Evolutionary conservation across 2,888 invertebrate genomes (phyloP).

Genomic region (Mechanitis messenoides): DNA sequence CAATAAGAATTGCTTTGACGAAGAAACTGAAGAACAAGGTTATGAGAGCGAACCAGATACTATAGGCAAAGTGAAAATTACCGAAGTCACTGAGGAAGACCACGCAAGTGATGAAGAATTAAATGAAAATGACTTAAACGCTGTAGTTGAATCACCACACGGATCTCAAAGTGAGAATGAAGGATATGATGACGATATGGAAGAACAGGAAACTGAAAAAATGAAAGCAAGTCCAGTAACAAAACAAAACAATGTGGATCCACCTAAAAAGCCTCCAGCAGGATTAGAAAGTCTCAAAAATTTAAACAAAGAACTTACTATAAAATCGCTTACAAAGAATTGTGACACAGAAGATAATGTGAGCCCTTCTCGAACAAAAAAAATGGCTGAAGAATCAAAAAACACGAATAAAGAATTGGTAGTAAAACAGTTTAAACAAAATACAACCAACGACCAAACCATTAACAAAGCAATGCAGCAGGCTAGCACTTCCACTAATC

Average conservation of each 20-base stretch:
- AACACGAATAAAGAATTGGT: constrained; percentile 37
- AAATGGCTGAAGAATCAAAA: constrained; percentile 36
- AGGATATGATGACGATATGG: constrained; percentile 34
- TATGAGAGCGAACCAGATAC: constrained; percentile 42
- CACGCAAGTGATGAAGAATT: constrained; percentile 40
- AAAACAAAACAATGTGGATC: constrained; percentile 29
- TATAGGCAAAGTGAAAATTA: constrained; percentile 49
- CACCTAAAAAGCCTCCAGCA: constrained; percentile 27
- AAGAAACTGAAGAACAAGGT: constrained; percentile 25
- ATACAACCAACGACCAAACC: constrained; percentile 30
- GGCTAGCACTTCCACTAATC: constrained; percentile 30
- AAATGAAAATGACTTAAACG: constrained; percentile 35
- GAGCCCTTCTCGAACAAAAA: constrained; percentile 13
- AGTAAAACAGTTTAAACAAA: constrained; percentile 41
- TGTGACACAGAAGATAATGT: constrained; percentile 17
- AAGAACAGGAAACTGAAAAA: constrained; percentile 44
- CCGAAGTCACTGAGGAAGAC: constrained; percentile 46
- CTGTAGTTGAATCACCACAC: constrained; percentile 49
- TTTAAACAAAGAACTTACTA: constrained; percentile 47
- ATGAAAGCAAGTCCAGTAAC: constrained; percentile 38
- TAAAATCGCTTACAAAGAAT: constrained; percentile 37
- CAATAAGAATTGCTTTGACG: constrained; percentile 24
- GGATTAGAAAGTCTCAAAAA: constrained; percentile 46
- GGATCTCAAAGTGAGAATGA: constrained; percentile 46
- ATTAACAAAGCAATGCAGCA: constrained; percentile 28